A percentile compares a stretch with the other conserved stretches of the same genome.
Evolutionary conservation across 2,113 vertebrate species (phyloP).

Genomic region (Prionailurus bengalensis): DNA sequence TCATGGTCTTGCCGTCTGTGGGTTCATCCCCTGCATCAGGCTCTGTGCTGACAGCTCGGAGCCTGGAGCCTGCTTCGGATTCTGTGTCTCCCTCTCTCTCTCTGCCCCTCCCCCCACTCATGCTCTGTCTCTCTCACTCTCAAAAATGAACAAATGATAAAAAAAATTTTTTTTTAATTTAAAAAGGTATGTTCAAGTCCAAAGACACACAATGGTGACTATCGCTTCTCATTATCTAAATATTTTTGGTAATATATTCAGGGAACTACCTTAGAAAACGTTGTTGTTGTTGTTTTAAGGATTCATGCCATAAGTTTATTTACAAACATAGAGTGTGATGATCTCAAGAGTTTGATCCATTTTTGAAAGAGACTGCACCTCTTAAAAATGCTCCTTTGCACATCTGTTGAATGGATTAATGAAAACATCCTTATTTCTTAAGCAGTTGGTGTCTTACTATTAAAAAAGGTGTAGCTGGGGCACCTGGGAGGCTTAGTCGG

Average conservation of each 20-base stretch:
- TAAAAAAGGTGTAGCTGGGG: not conserved
- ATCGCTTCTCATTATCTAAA: not conserved
- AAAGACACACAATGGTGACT: not conserved
- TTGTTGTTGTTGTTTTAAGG: not conserved
- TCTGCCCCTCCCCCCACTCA: too few species aligned
- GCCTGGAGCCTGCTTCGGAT: too few species aligned
- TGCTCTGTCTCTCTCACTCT: too few species aligned
- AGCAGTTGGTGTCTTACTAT: not conserved
- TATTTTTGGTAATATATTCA: slow-evolving; percentile 17
- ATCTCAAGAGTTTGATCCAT: not conserved
- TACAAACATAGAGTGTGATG: not conserved
- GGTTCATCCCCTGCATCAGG: too few species aligned
- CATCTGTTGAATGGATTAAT: not conserved
- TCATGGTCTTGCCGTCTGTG: too few species aligned
- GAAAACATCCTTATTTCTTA: not conserved
- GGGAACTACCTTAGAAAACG: not conserved
- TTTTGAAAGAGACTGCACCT: not conserved
- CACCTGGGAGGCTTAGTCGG: too few species aligned
- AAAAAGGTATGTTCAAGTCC: not conserved
- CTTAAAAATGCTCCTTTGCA: not conserved
- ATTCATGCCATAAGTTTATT: not conserved
- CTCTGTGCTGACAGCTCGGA: too few species aligned
- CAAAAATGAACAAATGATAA: too few species aligned
- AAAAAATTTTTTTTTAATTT: too few species aligned
- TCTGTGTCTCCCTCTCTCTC: too few species aligned